phyloP scores from a whole-genome alignment of 2,888 invertebrate genomes.

The Octonoba sinensis region DNA sequence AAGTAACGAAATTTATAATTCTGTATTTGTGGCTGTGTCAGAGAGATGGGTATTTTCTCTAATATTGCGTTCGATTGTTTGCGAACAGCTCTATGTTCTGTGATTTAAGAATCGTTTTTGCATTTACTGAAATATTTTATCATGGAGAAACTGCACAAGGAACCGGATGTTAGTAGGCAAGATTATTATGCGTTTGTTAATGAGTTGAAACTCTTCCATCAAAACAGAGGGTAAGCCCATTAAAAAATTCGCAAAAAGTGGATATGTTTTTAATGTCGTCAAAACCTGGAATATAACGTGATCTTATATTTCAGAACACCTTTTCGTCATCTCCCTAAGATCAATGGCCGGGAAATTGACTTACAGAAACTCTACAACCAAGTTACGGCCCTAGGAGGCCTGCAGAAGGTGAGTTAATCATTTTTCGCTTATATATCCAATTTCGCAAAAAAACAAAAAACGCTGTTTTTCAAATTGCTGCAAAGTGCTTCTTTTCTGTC shows the following conservation, averaged over 20 bases:
- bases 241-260: not conserved
- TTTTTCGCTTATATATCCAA: not conserved
- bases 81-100: too few species aligned
- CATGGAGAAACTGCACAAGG: constrained; percentile 75
- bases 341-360: constrained; percentile 93
- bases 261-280: not conserved
- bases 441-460: too few species aligned
- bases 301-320: constrained; percentile 74
- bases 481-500: not conserved
- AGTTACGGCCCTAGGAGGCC: constrained; percentile 92
- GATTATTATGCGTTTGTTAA: constrained; percentile 85
- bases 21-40: constrained; percentile 5
- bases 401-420: constrained; percentile 83
- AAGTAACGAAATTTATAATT: constrained; percentile 10
- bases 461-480: too few species aligned
- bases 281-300: not conserved
- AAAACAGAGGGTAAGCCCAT: constrained; percentile 87
- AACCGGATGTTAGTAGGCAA: constrained; percentile 81
- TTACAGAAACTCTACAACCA: constrained; percentile 90
- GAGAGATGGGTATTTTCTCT: too few species aligned
- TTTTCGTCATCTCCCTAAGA: constrained; percentile 80
- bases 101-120: too few species aligned
- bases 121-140: constrained; percentile 20
- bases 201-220: constrained; percentile 91
- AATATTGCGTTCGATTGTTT: too few species aligned